phyloP scores from a whole-genome alignment of 2,888 invertebrate genomes.

The Metellina segmentata region DNA sequence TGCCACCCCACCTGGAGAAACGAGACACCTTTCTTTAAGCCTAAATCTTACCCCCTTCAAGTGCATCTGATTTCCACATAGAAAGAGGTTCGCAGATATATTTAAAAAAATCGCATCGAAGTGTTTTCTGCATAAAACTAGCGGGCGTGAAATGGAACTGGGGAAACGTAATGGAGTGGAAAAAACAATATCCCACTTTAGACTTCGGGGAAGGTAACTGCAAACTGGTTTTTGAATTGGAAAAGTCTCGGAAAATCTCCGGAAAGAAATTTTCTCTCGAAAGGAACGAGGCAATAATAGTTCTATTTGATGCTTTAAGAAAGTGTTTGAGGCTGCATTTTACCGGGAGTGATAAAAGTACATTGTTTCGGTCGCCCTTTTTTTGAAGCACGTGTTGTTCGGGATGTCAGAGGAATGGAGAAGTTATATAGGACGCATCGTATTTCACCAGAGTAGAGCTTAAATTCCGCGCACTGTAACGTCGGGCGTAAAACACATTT shows the following conservation, averaged over 20 bases:
- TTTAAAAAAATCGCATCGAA: background rate
- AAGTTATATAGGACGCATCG: background rate
- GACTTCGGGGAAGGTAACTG: background rate
- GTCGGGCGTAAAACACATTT: background rate
- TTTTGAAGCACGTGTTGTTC: background rate
- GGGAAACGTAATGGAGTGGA: background rate
- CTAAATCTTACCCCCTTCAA: too few relatives aligned
- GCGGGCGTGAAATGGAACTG: conserved; percentile 24
- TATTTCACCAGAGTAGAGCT: background rate
- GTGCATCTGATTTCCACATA: too few relatives aligned
- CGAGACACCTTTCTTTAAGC: background rate
- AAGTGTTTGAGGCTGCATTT: conserved; percentile 13
- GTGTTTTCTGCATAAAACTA: conserved; percentile 7
- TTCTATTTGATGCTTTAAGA: conserved; percentile 23
- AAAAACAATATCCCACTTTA: conserved; percentile 16
- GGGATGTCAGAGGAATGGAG: background rate
- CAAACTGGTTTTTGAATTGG: conserved; percentile 1
- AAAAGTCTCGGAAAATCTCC: background rate
- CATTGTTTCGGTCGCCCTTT: background rate
- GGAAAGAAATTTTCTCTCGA: background rate
- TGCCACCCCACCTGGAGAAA: background rate
- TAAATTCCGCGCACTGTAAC: background rate
- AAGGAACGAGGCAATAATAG: background rate
- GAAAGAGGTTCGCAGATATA: background rate
- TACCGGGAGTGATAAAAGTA: background rate